A percentile compares a stretch with the other conserved stretches of the same genome.
Evolutionary conservation across 1,140 invertebrate genomes (phyloP).

Genomic region (Parasteatoda tepidariorum): DNA sequence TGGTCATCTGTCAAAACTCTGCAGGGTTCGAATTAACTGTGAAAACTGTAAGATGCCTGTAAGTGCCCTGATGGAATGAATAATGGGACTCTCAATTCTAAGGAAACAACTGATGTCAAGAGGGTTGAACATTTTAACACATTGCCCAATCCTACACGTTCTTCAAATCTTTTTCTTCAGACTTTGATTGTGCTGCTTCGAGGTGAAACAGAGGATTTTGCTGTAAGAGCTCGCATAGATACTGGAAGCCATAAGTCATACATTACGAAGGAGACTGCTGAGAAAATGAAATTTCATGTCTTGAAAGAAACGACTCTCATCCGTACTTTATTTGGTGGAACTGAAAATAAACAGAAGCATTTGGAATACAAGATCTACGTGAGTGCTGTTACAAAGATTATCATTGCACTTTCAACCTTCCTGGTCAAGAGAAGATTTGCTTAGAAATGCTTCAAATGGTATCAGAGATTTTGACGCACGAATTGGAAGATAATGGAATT

Average conservation of each 20-base stretch:
- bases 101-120: neutral
- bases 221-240: neutral
- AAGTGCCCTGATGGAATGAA: neutral
- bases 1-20: neutral
- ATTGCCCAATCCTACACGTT: neutral
- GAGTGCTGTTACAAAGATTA: neutral
- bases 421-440: slow-evolving; percentile 17
- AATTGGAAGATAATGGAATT: slow-evolving; percentile 13
- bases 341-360: neutral
- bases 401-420: slow-evolving; percentile 1
- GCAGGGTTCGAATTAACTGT: neutral
- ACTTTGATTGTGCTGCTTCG: neutral
- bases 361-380: neutral
- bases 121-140: neutral
- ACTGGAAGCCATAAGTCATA: neutral
- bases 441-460: neutral
- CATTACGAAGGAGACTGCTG: neutral
- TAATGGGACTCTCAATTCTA: neutral
- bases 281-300: neutral
- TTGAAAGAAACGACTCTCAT: neutral
- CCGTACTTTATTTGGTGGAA: neutral
- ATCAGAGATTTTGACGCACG: neutral
- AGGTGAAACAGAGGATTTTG: neutral
- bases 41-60: neutral
- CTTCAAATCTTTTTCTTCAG: neutral